Percentiles rank a stretch among this genome's conserved stretches.
Conservation (phyloP, 2,888 invertebrate genomes). For the Pseudococcus viburni region DNA sequence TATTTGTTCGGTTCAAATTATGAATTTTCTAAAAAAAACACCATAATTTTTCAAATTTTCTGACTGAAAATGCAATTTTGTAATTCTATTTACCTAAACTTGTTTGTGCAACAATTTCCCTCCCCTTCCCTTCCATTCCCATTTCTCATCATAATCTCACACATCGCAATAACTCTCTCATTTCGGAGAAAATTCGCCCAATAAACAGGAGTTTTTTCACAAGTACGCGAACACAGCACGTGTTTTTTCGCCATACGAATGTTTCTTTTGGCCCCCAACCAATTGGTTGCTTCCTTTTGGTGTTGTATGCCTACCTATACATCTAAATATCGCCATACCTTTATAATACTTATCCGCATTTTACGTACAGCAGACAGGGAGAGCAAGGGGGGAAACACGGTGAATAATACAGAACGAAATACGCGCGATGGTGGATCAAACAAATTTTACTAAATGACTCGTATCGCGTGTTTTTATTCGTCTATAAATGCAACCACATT, state of each 20-base stretch:
- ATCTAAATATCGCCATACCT: background rate
- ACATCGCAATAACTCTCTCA: too few species aligned
- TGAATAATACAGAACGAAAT: slow-evolving; percentile 19
- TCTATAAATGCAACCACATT: slow-evolving; percentile 29
- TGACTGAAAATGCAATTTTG: too few species aligned
- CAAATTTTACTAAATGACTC: slow-evolving; percentile 56
- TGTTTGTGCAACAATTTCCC: too few species aligned
- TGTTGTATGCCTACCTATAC: slow-evolving; percentile 22
- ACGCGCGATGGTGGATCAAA: slow-evolving; percentile 32
- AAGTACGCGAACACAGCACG: slow-evolving; percentile 18
- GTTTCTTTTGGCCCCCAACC: slow-evolving; percentile 44
- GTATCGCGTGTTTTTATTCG: slow-evolving; percentile 49
- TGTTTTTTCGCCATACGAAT: slow-evolving; percentile 39
- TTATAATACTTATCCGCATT: background rate
- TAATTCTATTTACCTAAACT: too few species aligned
- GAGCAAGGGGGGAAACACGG: background rate
- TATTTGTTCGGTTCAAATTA: too few species aligned
- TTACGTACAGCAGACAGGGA: background rate
- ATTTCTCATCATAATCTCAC: too few species aligned
- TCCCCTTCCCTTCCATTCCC: too few species aligned
- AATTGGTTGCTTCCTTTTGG: slow-evolving; percentile 26
- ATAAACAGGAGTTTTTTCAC: background rate
- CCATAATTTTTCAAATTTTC: too few species aligned
- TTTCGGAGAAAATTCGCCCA: too few species aligned
- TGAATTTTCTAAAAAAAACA: too few species aligned